Percentiles rank a stretch among this genome's conserved stretches.
These are phyloP conservation scores for Drosophila tropicalis DNA, from an alignment of 1,140 invertebrate genomes.

Conservation along the genomic window DNA sequence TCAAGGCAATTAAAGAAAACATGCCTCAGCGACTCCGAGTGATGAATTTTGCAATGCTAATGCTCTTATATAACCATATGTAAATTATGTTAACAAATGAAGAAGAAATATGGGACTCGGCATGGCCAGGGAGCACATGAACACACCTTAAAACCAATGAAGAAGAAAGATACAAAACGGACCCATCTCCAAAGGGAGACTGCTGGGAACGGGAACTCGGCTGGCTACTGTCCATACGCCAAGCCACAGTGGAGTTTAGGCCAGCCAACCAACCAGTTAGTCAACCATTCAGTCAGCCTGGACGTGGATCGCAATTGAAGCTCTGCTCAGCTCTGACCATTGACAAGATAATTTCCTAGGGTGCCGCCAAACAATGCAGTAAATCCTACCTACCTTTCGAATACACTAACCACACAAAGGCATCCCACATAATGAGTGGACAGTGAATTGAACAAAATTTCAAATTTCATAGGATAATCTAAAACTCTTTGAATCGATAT, in stretches of 20 bases:
- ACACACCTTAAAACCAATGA: conserved; percentile 68
- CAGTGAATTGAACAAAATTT: no score
- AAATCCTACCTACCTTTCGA: conserved; percentile 48
- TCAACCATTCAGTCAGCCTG: conserved; percentile 33
- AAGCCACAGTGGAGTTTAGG: conserved; percentile 43
- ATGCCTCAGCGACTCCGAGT: conserved; percentile 54
- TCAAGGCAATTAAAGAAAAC: conserved; percentile 78
- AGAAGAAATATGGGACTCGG: conserved; percentile 73
- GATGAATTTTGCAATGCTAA: conserved; percentile 53
- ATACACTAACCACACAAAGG: conserved; percentile 34
- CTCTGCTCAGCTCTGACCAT: conserved; percentile 50
- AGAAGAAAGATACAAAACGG: conserved; percentile 29
- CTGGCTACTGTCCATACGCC: conserved; percentile 32
- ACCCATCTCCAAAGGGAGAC: conserved; percentile 35
- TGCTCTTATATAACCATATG: conserved; percentile 74
- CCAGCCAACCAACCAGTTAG: conserved; percentile 31
- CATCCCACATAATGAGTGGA: not conserved
- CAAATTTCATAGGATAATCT: no score
- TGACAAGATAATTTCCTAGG: conserved; percentile 77
- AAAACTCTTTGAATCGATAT: no score
- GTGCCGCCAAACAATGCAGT: conserved; percentile 64
- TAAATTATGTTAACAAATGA: conserved; percentile 76
- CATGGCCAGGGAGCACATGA: conserved; percentile 55
- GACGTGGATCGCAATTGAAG: conserved; percentile 69
- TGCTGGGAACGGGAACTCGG: conserved; percentile 24